Evolutionary conservation across 2,113 vertebrate genomes (phyloP).

Genomic region (Paradoxurus hermaphroditus): DNA sequence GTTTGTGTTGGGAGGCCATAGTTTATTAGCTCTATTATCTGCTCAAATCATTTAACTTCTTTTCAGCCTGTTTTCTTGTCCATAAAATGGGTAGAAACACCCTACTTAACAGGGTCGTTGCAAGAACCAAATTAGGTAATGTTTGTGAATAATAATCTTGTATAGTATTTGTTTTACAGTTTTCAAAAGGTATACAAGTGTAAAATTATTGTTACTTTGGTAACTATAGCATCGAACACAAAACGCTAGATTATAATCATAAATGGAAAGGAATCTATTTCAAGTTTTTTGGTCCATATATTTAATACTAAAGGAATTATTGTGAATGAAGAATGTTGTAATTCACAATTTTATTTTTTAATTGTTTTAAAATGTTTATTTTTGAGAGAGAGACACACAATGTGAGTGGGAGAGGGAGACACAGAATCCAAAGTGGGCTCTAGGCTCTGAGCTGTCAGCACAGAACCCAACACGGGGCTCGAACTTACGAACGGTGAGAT

Average conservation of each 20-base stretch:
- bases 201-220: neutral
- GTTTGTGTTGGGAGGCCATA: neutral
- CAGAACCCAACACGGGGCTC: too few relatives aligned
- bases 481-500: too few relatives aligned
- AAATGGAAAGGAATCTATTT: neutral
- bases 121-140: neutral
- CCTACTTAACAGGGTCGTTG: neutral
- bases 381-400: too few relatives aligned
- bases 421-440: too few relatives aligned
- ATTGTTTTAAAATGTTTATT: too few relatives aligned
- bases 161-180: neutral
- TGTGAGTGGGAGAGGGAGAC: too few relatives aligned
- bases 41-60: neutral
- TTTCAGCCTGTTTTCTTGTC: neutral
- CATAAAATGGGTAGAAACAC: neutral
- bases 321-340: neutral
- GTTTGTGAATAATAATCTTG: neutral
- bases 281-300: neutral
- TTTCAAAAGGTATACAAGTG: neutral
- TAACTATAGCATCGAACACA: neutral
- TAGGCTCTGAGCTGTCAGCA: too few relatives aligned
- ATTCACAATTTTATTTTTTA: neutral
- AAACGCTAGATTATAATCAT: neutral
- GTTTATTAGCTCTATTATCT: neutral
- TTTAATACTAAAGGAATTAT: neutral